Percentiles rank a stretch among this genome's conserved stretches.
phyloP scores from a whole-genome alignment of 2,888 invertebrate species.

The Aporophyla lueneburgensis region DNA sequence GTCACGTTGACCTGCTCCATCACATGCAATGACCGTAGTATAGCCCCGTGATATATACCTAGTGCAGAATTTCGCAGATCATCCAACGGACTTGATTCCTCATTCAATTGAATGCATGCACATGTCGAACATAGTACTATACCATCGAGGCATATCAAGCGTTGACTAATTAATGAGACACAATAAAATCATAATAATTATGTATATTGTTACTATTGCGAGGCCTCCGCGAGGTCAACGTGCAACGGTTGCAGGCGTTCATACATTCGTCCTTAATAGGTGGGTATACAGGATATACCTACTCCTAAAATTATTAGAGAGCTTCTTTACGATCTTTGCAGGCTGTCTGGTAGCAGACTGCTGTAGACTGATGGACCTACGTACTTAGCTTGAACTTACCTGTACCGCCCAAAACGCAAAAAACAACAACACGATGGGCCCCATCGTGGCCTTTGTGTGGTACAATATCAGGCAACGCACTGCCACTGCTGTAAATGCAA shows the following conservation, averaged over 20 bases:
- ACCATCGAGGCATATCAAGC: too few species aligned
- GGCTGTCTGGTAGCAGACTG: too few species aligned
- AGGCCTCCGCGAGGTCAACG: not conserved
- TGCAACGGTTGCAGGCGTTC: not conserved
- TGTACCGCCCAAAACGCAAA: conserved; percentile 32
- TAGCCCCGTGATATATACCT: not conserved
- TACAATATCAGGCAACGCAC: conserved; percentile 26
- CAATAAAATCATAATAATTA: not conserved
- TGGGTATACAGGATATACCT: not conserved
- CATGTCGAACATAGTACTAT: not conserved
- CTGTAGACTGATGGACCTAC: too few species aligned
- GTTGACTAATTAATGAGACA: not conserved
- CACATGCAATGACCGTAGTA: not conserved
- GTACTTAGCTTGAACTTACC: conserved; percentile 31
- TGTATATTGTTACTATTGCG: too few species aligned
- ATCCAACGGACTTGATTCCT: not conserved
- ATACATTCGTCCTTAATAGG: not conserved
- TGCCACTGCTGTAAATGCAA: not conserved
- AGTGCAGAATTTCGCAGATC: not conserved
- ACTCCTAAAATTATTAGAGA: not conserved
- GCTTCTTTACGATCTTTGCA: too few species aligned
- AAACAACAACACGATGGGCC: conserved; percentile 21
- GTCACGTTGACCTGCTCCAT: not conserved
- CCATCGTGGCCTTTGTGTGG: conserved; percentile 20
- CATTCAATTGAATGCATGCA: not conserved